Evolutionary conservation across 1,140 invertebrate genomes (phyloP).

Genomic region (Scaptomyza pallida): DNA sequence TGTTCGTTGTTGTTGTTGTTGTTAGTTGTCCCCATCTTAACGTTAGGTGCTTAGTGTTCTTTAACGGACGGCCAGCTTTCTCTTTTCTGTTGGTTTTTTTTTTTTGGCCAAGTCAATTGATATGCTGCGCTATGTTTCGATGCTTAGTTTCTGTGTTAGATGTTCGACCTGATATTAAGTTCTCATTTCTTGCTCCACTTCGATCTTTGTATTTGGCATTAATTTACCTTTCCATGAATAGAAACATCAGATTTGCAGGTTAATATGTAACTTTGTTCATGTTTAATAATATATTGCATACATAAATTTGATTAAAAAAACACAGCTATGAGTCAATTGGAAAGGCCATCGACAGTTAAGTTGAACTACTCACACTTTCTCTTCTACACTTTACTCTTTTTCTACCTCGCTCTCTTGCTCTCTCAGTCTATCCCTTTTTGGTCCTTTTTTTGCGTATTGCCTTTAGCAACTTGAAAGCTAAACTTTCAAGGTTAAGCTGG

Average conservation of each 20-base stretch:
- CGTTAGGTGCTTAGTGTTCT: slow-evolving; percentile 68
- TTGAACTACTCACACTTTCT: slow-evolving; percentile 13
- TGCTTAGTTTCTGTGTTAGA: slow-evolving; percentile 6
- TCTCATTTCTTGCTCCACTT: slow-evolving; percentile 38
- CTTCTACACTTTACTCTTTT: slow-evolving; percentile 6
- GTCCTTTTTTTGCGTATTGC: slow-evolving; percentile 37
- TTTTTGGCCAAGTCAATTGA: slow-evolving; percentile 77
- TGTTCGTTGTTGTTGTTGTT: slow-evolving; percentile 14
- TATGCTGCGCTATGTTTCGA: slow-evolving; percentile 69
- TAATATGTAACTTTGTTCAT: not conserved
- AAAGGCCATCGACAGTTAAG: slow-evolving; percentile 16
- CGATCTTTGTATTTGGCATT: slow-evolving; percentile 29
- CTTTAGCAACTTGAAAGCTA: slow-evolving; percentile 47
- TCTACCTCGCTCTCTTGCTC: not conserved
- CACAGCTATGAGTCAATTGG: slow-evolving; percentile 9
- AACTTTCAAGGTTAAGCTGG: slow-evolving; percentile 76
- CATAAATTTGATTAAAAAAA: slow-evolving; percentile 6
- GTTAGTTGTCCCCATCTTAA: slow-evolving; percentile 59
- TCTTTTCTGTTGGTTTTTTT: slow-evolving; percentile 81
- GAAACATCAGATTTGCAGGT: not conserved
- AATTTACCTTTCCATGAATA: slow-evolving; percentile 7
- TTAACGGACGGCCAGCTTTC: slow-evolving; percentile 68
- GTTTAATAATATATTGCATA: not conserved
- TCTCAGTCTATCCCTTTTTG: not conserved
- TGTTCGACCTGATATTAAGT: slow-evolving; percentile 31